Conservation (phyloP, 2,113 vertebrate species). For the Tychaedon coryphoeus region DNA sequence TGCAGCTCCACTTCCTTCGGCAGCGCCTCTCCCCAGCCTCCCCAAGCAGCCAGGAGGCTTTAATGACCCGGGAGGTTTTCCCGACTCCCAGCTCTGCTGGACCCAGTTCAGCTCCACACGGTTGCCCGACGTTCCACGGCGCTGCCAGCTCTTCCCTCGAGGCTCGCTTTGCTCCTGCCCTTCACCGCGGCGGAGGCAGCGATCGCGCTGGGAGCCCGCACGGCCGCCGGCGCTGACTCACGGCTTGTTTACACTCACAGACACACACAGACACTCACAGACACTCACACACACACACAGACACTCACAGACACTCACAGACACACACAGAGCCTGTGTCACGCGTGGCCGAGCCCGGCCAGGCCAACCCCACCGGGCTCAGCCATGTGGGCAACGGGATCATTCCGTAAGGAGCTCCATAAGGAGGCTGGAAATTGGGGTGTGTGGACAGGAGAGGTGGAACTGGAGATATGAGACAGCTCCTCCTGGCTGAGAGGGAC, state of each 20-base stretch:
- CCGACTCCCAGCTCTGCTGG: neutral
- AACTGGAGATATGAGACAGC: neutral
- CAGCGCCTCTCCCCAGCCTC: neutral
- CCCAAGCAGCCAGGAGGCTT: neutral
- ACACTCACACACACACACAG: neutral
- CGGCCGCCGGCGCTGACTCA: conserved; percentile 11
- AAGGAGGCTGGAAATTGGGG: neutral
- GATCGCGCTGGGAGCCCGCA: neutral
- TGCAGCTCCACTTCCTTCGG: neutral
- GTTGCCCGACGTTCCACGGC: neutral
- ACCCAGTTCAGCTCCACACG: neutral
- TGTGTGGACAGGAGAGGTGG: neutral
- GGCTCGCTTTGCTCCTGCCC: conserved; percentile 4
- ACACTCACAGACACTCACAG: neutral
- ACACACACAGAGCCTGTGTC: neutral
- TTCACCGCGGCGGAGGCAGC: neutral
- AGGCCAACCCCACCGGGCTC: neutral
- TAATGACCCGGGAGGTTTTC: neutral
- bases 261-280: no score
- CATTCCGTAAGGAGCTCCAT: neutral
- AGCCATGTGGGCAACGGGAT: neutral
- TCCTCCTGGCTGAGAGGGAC: neutral
- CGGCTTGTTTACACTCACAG: neutral
- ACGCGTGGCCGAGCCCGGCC: neutral
- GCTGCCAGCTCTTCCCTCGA: neutral